Conservation (phyloP, 2,888 invertebrate genomes). For the Didymodactylos carnosus region DNA sequence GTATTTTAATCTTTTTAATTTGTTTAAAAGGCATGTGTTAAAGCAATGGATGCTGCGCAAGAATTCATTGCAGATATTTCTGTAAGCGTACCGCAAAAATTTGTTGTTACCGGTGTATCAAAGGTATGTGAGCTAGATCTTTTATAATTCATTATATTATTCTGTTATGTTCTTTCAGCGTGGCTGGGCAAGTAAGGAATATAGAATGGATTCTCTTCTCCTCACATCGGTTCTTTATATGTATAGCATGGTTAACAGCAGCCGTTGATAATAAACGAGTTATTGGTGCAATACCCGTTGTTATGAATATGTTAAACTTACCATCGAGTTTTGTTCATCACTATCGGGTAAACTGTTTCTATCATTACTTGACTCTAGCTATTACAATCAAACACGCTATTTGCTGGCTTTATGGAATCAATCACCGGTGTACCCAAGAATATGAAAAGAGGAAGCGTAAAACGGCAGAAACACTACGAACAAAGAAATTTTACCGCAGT, state of each 20-base stretch:
- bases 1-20: not conserved
- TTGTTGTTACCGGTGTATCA: constrained; percentile 23
- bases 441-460: too few species aligned
- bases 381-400: too few species aligned
- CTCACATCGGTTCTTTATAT: too few species aligned
- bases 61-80: constrained; percentile 17
- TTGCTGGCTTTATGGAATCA: too few species aligned
- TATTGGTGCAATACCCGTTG: constrained; percentile 23
- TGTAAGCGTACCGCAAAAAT: constrained; percentile 16
- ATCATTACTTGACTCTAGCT: too few species aligned
- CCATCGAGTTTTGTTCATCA: too few species aligned
- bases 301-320: constrained; percentile 25
- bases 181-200: constrained; percentile 11
- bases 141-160: not conserved
- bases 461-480: too few species aligned
- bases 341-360: too few species aligned
- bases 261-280: constrained; percentile 24
- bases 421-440: too few species aligned
- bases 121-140: constrained; percentile 17
- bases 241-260: constrained; percentile 22
- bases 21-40: constrained; percentile 19
- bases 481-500: too few species aligned
- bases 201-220: too few species aligned
- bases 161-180: not conserved
- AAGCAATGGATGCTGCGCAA: constrained; percentile 20